Evolutionary conservation across 2,113 vertebrate species (phyloP), one percentile per base, ranked within the genome.

Genomic region (Uria lomvia): DNA sequence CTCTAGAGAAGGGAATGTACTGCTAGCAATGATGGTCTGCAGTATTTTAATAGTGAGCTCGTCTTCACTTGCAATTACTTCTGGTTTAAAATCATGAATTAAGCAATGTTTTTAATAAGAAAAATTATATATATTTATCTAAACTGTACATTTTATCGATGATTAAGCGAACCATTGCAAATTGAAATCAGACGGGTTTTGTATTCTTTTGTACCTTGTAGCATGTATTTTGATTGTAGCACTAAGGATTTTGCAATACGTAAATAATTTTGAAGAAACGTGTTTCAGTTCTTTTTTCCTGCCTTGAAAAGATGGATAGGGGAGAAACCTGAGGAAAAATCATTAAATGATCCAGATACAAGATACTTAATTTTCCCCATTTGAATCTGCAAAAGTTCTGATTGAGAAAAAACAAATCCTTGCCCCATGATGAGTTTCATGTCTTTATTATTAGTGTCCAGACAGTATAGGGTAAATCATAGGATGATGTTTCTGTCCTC

Each of bases 11-110:
- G n/a, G 32, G 47, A 79, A 67, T 49, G 71, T 85, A 50, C 79
- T 91, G 75, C 74, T 96, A 83, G 87, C 63, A 72, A 59, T 96
- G 89, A 91, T 92, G 60, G 73, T 95, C 75, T 88, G 58, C 78
- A 92, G 52, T 97, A 71, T 96, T 93, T 95, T 97, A 92, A 91
- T 58, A 93, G 47, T 82, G 85, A 96, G 89, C 74, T 86, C 94
- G 30, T 94, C 93, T 97, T 97, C 40, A 59, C 85, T 97, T 96
- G 63, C n/a, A 72, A 3, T 93, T 82, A 70, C 38, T 94, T 80
- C 43, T 84, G 65, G 36, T 94, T 96, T 96, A 94, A 93, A 98
- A 87, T 92, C 21, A 86, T 70, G 53, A 95, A 95, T 91, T 68
- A 55, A 59, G 56, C 92, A 24, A 70, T 80, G 93, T 85, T 93